Evolutionary conservation across 1,140 invertebrate genomes (phyloP), one percentile per base, ranked within the genome.

Genomic region (Meloidogyne chitwoodi): DNA sequence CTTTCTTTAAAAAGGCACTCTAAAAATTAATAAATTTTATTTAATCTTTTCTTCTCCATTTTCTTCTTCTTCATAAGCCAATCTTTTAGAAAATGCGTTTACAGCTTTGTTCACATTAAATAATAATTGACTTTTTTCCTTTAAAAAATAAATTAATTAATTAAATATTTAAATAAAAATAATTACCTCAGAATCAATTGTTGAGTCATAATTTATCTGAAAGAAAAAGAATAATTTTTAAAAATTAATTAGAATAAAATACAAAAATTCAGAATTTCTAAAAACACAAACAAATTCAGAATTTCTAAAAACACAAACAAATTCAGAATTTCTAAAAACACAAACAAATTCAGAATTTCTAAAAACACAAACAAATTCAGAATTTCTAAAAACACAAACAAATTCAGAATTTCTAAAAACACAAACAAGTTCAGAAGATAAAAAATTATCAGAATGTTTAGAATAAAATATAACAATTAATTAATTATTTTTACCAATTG

Each of bases 401-500:
- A 64, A 24, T 10, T 64, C 27, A 24, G 22, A 64, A 27, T 64
- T 24, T 64, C 27, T 64, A 22, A 64, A 10, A 64, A 64, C 22
- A 27, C 3, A 6, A 27, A 4, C 12, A 26, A 26, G 12, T 64
- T 26, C 63, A 12, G 63, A 64, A 26, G 19, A 10, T 22, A 10
- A 8, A 12, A 64, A 64, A 26, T 64, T 64, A 31, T 31, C 29
- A 31, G 29, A 31, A 31, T 31, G 2, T 31, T 31, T 31, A 31
- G 6, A 3, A 3, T 8, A 38, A 38, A 38, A 38, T 8, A 38
- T 10, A 38, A 38, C 0, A 38, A n/a, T n/a, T 8, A 31, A 31
- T 3, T 3, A 31, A 31, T 31, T 56, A n/a, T n/a, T n/a, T 22
- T 77, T 56, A 77, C 76, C 76, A 77, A 66, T 67, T 77, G 70